These are phyloP conservation scores for Pachyrhynchus sulphureomaculatus DNA, from an alignment of 1,140 invertebrate genomes.

Conservation along the genomic window DNA sequence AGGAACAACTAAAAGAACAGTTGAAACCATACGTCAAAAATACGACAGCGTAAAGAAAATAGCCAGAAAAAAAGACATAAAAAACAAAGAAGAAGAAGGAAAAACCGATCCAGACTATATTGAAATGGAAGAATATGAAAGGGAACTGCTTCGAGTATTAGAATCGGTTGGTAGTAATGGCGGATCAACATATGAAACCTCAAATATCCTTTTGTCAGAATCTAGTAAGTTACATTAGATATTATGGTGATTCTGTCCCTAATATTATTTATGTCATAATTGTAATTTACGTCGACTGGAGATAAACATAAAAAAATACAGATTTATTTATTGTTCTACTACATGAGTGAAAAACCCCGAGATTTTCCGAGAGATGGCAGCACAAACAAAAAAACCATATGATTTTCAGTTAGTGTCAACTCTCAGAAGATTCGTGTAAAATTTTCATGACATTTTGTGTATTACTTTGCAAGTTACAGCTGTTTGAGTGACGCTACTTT, in stretches of 20 bases:
- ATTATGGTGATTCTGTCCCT: neutral
- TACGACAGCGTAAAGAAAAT: constrained; percentile 20
- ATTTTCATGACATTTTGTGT: too few relatives aligned
- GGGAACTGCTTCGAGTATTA: constrained; percentile 5
- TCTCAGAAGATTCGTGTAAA: too few relatives aligned
- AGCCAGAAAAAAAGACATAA: constrained; percentile 48
- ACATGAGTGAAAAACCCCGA: too few relatives aligned
- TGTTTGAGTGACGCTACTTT: too few relatives aligned
- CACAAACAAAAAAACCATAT: too few relatives aligned
- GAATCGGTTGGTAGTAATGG: constrained; percentile 1
- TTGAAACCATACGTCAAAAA: constrained; percentile 56
- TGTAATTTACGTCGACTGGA: too few relatives aligned
- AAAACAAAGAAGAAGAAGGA: constrained; percentile 43
- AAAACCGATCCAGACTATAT: constrained; percentile 15
- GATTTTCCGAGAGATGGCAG: too few relatives aligned
- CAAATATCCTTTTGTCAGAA: constrained; percentile 3
- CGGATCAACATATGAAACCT: neutral
- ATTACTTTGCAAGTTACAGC: too few relatives aligned
- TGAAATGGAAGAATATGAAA: constrained; percentile 23
- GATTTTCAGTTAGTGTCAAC: too few relatives aligned
- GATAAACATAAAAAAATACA: too few relatives aligned
- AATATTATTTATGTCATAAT: too few relatives aligned
- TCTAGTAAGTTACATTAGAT: neutral
- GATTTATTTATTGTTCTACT: too few relatives aligned
- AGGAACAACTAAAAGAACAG: constrained; percentile 54